Conservation (phyloP, 2,113 vertebrate genomes). For the Arvicanthis niloticus region DNA sequence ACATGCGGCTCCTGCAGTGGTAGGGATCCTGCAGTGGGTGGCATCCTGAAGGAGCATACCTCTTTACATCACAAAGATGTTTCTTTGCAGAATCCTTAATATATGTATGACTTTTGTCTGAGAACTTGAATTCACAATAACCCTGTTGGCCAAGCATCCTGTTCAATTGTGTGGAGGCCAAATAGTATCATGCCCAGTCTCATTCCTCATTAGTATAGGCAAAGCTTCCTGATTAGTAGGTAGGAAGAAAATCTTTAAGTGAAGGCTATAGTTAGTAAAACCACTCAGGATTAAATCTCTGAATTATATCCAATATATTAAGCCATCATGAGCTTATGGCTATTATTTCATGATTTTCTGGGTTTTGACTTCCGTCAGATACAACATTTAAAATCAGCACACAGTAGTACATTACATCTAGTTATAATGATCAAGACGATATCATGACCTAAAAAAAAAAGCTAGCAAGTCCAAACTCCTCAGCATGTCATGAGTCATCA, state of each 20-base stretch:
- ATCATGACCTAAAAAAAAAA: too few relatives aligned
- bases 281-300: too few relatives aligned
- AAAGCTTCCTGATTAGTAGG: neutral
- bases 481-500: neutral
- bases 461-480: neutral
- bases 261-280: neutral
- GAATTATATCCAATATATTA: neutral
- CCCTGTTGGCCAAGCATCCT: neutral
- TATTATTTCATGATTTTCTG: neutral
- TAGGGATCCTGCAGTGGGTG: too few relatives aligned
- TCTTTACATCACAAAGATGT: neutral
- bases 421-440: neutral
- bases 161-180: neutral
- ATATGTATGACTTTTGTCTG: neutral
- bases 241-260: neutral
- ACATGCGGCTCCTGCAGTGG: neutral
- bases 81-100: neutral
- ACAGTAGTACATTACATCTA: neutral
- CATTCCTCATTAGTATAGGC: neutral
- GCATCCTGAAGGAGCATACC: too few relatives aligned
- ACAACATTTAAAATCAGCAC: neutral
- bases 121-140: neutral
- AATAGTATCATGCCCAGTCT: neutral
- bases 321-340: neutral
- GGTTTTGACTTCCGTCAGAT: neutral